These are phyloP conservation scores for Coptotermes formosanus DNA, from an alignment of 1,140 invertebrate species.

Conservation along the genomic window DNA sequence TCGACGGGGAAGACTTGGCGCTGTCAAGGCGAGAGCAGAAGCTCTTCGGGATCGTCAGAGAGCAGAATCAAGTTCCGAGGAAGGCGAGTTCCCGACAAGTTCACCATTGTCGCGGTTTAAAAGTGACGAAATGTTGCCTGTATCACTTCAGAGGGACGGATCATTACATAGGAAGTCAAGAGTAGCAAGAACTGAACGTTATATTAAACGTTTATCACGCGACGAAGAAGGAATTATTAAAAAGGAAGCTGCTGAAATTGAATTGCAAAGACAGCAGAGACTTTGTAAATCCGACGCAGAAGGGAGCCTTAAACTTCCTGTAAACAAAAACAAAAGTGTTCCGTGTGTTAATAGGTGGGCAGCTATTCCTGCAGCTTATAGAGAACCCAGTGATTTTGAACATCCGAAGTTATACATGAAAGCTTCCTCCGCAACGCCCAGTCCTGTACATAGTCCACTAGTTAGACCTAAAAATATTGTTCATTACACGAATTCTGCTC, in stretches of 20 bases:
- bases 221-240: slow-evolving; percentile 58
- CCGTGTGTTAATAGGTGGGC: slow-evolving; percentile 37
- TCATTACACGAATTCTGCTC: slow-evolving; percentile 31
- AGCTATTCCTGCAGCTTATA: slow-evolving; percentile 42
- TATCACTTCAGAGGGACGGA: slow-evolving; percentile 49
- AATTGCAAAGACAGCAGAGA: slow-evolving; percentile 36
- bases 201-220: slow-evolving; percentile 68
- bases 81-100: slow-evolving; percentile 52
- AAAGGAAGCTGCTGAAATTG: slow-evolving; percentile 52
- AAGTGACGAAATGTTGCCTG: slow-evolving; percentile 63
- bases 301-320: slow-evolving; percentile 15
- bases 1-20: slow-evolving; percentile 51
- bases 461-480: slow-evolving; percentile 32
- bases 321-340: background rate
- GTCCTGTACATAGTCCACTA: slow-evolving; percentile 40
- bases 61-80: slow-evolving; percentile 69
- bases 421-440: slow-evolving; percentile 42
- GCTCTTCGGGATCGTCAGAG: slow-evolving; percentile 60
- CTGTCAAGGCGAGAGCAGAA: slow-evolving; percentile 61
- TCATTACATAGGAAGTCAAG: slow-evolving; percentile 56
- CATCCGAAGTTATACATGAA: slow-evolving; percentile 35
- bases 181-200: slow-evolving; percentile 72
- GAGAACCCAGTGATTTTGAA: slow-evolving; percentile 43
- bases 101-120: slow-evolving; percentile 55
- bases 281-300: slow-evolving; percentile 38